These are phyloP conservation scores for Scarus forsteni DNA, from an alignment of 2,797 vertebrate species.

Conservation along the genomic window DNA sequence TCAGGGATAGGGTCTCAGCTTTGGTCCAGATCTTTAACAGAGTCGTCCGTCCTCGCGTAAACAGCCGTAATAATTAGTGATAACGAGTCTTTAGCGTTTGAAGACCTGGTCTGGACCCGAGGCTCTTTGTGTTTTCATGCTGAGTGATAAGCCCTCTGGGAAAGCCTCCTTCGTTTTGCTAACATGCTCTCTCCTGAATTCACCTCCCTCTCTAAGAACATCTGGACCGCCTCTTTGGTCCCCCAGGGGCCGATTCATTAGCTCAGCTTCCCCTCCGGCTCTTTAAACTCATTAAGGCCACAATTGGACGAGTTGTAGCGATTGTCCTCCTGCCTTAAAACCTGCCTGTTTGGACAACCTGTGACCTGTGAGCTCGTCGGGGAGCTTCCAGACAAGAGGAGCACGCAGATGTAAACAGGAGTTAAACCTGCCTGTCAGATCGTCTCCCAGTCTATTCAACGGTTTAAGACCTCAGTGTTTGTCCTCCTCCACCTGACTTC, in stretches of 20 bases:
- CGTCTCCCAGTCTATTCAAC: conserved; percentile 25
- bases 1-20: not conserved
- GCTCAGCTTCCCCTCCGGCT: conserved; percentile 34
- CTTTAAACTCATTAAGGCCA: conserved; percentile 73
- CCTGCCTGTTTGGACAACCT: conserved; percentile 74
- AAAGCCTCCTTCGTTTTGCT: conserved; percentile 41
- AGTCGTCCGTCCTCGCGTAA: too few species aligned
- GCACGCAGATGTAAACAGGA: conserved; percentile 55
- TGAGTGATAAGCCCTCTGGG: conserved; percentile 37
- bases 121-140: not conserved
- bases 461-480: conserved; percentile 50
- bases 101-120: not conserved
- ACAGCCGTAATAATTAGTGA: not conserved
- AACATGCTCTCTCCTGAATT: conserved; percentile 39
- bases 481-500: conserved; percentile 22
- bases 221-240: conserved; percentile 52
- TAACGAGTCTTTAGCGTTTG: not conserved
- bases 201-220: conserved; percentile 56
- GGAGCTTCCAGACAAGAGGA: conserved; percentile 49
- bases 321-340: conserved; percentile 49
- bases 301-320: conserved; percentile 55
- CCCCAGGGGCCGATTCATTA: conserved; percentile 46
- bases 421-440: conserved; percentile 27
- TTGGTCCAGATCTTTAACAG: not conserved
- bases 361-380: conserved; percentile 58